Evolutionary conservation across 1,140 invertebrate species (phyloP).

Genomic region (Trypoxylus dichotomus): DNA sequence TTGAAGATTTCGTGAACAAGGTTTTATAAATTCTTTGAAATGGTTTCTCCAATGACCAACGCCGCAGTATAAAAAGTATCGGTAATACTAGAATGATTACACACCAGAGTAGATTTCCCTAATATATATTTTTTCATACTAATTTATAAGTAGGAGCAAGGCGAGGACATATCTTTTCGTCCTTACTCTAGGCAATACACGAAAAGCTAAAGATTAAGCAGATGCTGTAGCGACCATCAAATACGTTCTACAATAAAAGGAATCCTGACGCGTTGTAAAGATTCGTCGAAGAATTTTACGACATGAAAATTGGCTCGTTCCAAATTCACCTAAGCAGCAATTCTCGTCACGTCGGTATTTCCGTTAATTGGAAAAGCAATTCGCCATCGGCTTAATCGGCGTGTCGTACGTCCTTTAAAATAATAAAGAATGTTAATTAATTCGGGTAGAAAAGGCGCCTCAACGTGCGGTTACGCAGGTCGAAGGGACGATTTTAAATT

Average conservation of each 20-base stretch:
- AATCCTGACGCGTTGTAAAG: neutral
- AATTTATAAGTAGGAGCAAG: neutral
- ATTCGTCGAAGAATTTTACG: neutral
- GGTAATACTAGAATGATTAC: too few relatives aligned
- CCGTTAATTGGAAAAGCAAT: conserved; percentile 22
- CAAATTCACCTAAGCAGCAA: neutral
- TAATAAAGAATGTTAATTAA: conserved; percentile 26
- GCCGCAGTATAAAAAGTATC: too few relatives aligned
- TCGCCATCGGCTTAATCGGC: conserved; percentile 15
- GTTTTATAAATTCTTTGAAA: too few relatives aligned
- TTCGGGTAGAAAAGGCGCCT: neutral
- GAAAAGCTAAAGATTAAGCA: neutral
- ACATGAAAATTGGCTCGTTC: conserved; percentile 13
- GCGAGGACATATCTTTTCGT: neutral
- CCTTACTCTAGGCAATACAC: neutral
- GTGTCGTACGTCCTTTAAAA: conserved; percentile 17
- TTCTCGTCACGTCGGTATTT: conserved; percentile 6
- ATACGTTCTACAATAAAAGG: neutral
- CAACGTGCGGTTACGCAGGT: neutral
- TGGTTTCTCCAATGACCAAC: too few relatives aligned
- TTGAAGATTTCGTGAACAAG: too few relatives aligned
- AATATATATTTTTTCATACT: too few relatives aligned
- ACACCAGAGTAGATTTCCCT: too few relatives aligned
- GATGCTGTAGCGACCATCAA: neutral
- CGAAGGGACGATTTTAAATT: neutral